Base-by-base conservation (phyloP, 2,797 vertebrate genomes). In the Onychomys arenicola region DNA sequence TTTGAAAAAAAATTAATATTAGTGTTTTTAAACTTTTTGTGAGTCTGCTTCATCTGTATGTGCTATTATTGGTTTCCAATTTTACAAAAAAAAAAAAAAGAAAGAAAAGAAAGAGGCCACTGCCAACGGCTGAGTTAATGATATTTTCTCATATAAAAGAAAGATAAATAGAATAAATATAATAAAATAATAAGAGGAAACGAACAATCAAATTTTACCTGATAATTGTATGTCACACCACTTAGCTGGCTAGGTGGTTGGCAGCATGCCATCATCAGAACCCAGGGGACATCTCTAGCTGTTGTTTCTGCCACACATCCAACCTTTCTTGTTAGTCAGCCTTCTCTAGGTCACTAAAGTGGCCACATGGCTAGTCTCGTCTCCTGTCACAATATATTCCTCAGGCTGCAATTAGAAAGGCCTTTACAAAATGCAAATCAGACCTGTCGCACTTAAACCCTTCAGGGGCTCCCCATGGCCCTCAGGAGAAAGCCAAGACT, bases 1-100 rank as follows among this genome's bases (percentile, higher is more conserved):
- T 40, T 43, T 11, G 86, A 96, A 96, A 96, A 96, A 80, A 96
- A 95, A 84, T 97, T 97, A 95, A 96, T 93, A 94, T 46, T 93
- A 61, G 89, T 97, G 93, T 97, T 75, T 97, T 95, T 49, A 89
- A 94, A 91, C 61, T 98, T 97, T 93, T 27, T 94, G 89, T 55
- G 82, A 91, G 9, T 73, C 57, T 34, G 12, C 86, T 71, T 96
- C 96, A 61, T 81, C 91, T 76, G 91, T 89, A 49, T 96, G 69
- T 8, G 75, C 61, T 81, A 73, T 93, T 90, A 88, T 55, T 86
- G n/a, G 11, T 96, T 93, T 96, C 88, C 82, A 59, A 82, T 96
- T 65, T 93, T 90, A 94, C 34, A 63, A 92, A 88, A 89, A 11
- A 57, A 82, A 46, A 52, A 55, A 55, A 55, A 25, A 92, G 88